A percentile compares a stretch with the other conserved stretches of the same genome.
phyloP scores from a whole-genome alignment of 2,888 invertebrate genomes.

The Silvanus unidentatus region DNA sequence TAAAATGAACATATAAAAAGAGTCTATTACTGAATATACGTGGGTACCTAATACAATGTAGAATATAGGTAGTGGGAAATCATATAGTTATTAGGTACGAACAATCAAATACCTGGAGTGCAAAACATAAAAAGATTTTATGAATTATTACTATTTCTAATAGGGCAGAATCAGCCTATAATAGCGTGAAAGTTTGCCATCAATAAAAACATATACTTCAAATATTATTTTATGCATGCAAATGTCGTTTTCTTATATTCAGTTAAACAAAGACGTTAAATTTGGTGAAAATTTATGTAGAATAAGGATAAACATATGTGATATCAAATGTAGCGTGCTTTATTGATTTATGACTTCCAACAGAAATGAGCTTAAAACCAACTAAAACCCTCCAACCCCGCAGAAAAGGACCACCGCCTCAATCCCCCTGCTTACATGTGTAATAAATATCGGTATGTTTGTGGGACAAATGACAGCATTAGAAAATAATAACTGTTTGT shows the following conservation, averaged over 20 bases:
- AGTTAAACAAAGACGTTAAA: constrained; percentile 15
- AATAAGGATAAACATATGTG: constrained; percentile 15
- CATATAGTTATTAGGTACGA: too few relatives aligned
- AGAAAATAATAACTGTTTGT: neutral
- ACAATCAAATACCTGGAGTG: constrained; percentile 7
- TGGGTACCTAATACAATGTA: too few relatives aligned
- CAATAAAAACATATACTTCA: constrained; percentile 21
- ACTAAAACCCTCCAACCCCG: too few relatives aligned
- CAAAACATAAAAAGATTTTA: constrained; percentile 14
- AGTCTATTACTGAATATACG: too few relatives aligned
- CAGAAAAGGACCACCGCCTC: too few relatives aligned
- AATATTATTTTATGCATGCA: constrained; percentile 20
- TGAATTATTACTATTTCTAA: constrained; percentile 21
- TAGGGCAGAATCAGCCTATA: constrained; percentile 14
- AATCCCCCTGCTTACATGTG: too few relatives aligned
- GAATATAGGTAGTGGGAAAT: too few relatives aligned
- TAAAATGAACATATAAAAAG: too few relatives aligned
- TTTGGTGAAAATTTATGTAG: constrained; percentile 2
- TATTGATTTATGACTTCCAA: constrained; percentile 20
- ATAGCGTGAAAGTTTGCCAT: constrained; percentile 23
- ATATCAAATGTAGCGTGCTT: constrained; percentile 21
- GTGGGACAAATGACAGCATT: neutral
- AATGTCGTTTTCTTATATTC: constrained; percentile 18
- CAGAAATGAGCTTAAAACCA: constrained; percentile 21
- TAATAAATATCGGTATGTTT: too few relatives aligned